Evolutionary conservation across 2,113 vertebrate species (phyloP).

Genomic region (Meleagris gallopavo): DNA sequence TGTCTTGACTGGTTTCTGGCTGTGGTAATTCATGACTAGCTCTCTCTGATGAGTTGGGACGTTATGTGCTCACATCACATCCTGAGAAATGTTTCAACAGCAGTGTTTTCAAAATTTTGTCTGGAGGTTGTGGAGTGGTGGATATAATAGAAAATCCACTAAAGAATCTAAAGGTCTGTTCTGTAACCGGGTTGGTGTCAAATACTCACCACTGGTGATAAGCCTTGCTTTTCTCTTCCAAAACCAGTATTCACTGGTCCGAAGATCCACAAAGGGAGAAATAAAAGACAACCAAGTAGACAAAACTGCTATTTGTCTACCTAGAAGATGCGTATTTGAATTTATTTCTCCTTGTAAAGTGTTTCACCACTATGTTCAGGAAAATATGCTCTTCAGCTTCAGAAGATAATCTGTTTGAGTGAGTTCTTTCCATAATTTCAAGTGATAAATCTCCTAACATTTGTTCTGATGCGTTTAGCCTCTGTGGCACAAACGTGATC

Average conservation of each 20-base stretch:
- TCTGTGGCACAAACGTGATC: background rate
- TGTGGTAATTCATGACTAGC: background rate
- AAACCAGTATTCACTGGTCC: background rate
- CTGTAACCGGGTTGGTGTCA: background rate
- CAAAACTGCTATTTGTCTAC: background rate
- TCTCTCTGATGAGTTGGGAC: background rate
- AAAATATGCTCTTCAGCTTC: background rate
- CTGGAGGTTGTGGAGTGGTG: background rate
- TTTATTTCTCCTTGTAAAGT: background rate
- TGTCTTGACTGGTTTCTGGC: background rate
- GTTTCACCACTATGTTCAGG: background rate
- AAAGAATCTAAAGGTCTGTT: background rate
- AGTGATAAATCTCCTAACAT: background rate
- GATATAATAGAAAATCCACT: background rate
- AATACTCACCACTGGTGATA: background rate
- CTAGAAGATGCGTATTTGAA: background rate
- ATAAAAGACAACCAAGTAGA: background rate
- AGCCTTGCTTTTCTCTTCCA: background rate
- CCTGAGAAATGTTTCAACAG: background rate
- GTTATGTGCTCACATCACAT: background rate
- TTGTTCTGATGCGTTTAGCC: background rate
- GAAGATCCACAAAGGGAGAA: background rate
- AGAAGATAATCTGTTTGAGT: background rate
- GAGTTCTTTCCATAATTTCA: background rate
- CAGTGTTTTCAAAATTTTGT: background rate